Evolutionary conservation across 2,113 vertebrate genomes (phyloP).

Genomic region (Macheiramphus alcinus): DNA sequence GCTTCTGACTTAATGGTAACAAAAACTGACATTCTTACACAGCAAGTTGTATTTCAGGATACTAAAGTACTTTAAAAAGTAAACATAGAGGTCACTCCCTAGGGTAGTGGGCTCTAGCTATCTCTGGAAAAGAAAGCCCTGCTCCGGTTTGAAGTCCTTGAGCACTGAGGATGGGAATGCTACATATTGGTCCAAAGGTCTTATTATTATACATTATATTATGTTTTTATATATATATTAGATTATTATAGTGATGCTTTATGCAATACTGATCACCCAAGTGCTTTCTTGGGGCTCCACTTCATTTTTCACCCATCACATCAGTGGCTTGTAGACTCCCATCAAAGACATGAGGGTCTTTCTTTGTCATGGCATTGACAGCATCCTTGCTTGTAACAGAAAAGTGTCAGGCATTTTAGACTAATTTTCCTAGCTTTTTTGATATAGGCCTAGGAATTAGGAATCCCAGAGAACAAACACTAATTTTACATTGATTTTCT

Average conservation of each 20-base stretch:
- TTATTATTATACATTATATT: neutral
- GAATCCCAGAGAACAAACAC: neutral
- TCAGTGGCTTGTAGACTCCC: neutral
- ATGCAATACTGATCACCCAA: neutral
- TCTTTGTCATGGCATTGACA: neutral
- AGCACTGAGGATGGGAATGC: neutral
- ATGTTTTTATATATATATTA: neutral
- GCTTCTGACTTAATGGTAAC: neutral
- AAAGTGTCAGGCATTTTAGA: neutral
- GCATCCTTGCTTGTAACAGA: neutral
- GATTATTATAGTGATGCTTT: neutral
- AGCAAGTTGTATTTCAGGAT: neutral
- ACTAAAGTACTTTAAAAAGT: conserved; percentile 8
- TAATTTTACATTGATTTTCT: neutral
- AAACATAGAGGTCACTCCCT: neutral
- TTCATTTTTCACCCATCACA: neutral
- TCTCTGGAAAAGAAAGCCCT: neutral
- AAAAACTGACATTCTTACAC: neutral
- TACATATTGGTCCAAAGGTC: neutral
- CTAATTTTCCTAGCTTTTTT: neutral
- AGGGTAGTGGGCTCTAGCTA: neutral
- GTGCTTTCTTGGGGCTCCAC: neutral
- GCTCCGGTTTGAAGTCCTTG: neutral
- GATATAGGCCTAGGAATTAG: neutral
- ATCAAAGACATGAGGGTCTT: neutral